Conservation (phyloP, 2,797 vertebrate species). For the Artibeus lituratus region DNA sequence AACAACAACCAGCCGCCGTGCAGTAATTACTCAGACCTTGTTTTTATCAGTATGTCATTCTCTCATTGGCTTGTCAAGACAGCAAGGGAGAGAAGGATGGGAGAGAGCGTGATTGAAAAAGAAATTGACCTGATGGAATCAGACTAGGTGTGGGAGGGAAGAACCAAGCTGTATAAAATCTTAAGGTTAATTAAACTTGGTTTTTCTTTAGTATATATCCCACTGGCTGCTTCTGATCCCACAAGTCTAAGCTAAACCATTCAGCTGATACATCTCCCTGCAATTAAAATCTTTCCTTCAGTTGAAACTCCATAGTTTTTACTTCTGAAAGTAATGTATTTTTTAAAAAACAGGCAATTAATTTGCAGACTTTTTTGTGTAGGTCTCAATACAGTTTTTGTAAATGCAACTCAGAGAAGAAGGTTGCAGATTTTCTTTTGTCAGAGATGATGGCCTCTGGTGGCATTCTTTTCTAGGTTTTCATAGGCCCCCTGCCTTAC, state of each 20-base stretch:
- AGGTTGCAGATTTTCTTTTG: slow-evolving; percentile 18
- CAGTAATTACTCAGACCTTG: slow-evolving; percentile 82
- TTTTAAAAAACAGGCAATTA: slow-evolving; percentile 55
- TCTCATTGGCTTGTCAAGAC: slow-evolving; percentile 76
- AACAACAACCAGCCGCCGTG: slow-evolving; percentile 77
- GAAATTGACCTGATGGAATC: slow-evolving; percentile 73
- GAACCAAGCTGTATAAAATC: slow-evolving; percentile 76
- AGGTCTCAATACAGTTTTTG: slow-evolving; percentile 37
- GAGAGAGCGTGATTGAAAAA: slow-evolving; percentile 76
- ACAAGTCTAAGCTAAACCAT: slow-evolving; percentile 75
- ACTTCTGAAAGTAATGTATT: slow-evolving; percentile 63
- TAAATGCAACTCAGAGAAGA: slow-evolving; percentile 30
- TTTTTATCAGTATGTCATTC: slow-evolving; percentile 81
- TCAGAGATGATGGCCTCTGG: neutral
- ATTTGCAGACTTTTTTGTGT: slow-evolving; percentile 9
- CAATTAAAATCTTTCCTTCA: slow-evolving; percentile 79
- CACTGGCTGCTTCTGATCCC: slow-evolving; percentile 73
- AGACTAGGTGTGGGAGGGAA: slow-evolving; percentile 77
- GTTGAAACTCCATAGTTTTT: slow-evolving; percentile 60
- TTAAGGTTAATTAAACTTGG: slow-evolving; percentile 83
- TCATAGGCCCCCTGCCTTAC: neutral
- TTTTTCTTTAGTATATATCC: slow-evolving; percentile 76
- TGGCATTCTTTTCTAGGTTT: slow-evolving; percentile 10
- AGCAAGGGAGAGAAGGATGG: slow-evolving; percentile 53
- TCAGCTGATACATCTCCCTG: slow-evolving; percentile 68